Conservation (phyloP, 2,888 invertebrate genomes). For the Drosophila melanocephala region DNA sequence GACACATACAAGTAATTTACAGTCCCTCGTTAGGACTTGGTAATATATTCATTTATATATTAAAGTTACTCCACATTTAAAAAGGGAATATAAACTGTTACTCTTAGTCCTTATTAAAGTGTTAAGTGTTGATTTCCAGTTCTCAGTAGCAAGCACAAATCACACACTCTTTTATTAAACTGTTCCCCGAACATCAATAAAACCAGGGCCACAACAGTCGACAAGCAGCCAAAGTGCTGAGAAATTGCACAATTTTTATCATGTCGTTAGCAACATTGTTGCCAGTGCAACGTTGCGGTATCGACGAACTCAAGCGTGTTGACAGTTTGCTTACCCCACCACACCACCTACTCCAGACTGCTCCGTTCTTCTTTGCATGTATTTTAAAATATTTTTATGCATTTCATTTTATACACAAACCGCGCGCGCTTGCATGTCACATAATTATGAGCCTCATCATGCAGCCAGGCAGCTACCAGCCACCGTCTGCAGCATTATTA, state of each 20-base stretch:
- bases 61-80: constrained; percentile 2
- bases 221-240: constrained; percentile 31
- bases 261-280: constrained; percentile 69
- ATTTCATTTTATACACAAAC: constrained; percentile 47
- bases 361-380: constrained; percentile 9
- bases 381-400: constrained; percentile 50
- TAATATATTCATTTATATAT: constrained; percentile 36
- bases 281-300: constrained; percentile 43
- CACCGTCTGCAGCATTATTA: constrained; percentile 63
- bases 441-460: constrained; percentile 77
- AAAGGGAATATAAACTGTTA: not conserved
- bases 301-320: constrained; percentile 46
- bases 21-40: constrained; percentile 31
- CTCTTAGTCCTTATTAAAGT: not conserved
- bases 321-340: constrained; percentile 48
- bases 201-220: constrained; percentile 22
- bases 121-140: constrained; percentile 17
- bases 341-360: not conserved
- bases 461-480: constrained; percentile 16
- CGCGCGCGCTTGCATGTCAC: constrained; percentile 55
- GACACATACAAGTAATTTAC: constrained; percentile 38
- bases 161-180: constrained; percentile 62
- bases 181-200: constrained; percentile 71
- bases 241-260: constrained; percentile 48
- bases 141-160: constrained; percentile 46